phyloP scores from a whole-genome alignment of 1,140 invertebrate genomes.

The Bombus waltoni region DNA sequence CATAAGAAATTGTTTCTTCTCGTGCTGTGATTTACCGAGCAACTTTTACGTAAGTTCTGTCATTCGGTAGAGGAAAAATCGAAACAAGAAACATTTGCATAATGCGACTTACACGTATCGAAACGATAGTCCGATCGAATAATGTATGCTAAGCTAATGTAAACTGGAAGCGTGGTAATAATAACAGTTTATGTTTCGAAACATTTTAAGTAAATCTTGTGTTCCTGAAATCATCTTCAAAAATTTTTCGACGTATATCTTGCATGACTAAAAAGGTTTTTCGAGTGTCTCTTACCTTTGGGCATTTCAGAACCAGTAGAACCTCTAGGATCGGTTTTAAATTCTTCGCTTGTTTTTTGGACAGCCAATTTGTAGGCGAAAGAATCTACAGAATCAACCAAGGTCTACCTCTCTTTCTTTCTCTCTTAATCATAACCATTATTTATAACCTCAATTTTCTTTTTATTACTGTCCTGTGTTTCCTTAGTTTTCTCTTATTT shows the following conservation, averaged over 20 bases:
- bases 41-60: not conserved
- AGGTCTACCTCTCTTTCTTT: not conserved
- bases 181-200: not conserved
- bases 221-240: not conserved
- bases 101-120: not conserved
- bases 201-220: not conserved
- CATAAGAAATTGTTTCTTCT: not conserved
- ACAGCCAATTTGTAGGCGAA: slow-evolving; percentile 48
- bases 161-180: not conserved
- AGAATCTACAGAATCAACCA: slow-evolving; percentile 45
- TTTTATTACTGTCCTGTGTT: slow-evolving; percentile 25
- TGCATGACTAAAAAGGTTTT: slow-evolving; percentile 19
- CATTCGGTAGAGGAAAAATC: not conserved
- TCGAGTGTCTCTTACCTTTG: slow-evolving; percentile 15
- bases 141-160: not conserved
- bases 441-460: slow-evolving; percentile 41
- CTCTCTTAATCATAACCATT: slow-evolving; percentile 9
- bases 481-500: slow-evolving; percentile 47
- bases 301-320: not conserved
- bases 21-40: not conserved
- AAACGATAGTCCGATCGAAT: not conserved
- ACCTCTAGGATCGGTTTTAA: slow-evolving; percentile 39
- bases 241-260: not conserved
- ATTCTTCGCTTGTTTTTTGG: slow-evolving; percentile 18
- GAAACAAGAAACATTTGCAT: not conserved